phyloP scores from a whole-genome alignment of 2,888 invertebrate species.

The Lithophane leautieri region DNA sequence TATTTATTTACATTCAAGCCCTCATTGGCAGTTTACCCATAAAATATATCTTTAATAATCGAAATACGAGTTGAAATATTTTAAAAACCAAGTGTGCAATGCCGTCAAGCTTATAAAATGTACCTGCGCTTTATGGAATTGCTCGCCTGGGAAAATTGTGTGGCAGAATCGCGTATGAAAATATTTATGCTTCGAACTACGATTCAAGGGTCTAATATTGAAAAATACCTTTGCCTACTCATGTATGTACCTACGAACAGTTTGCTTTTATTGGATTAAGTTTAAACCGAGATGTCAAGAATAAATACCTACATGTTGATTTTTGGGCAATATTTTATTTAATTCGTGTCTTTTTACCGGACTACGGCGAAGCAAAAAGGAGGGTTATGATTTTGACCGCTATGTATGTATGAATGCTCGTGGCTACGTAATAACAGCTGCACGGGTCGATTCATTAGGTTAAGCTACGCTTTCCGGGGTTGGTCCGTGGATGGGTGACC shows the following conservation, averaged over 20 bases:
- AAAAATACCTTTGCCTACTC: slow-evolving; percentile 72
- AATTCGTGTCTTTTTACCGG: background rate
- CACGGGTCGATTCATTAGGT: no score
- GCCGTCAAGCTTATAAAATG: slow-evolving; percentile 74
- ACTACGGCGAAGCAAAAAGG: no score
- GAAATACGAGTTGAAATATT: slow-evolving; percentile 64
- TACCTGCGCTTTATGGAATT: slow-evolving; percentile 75
- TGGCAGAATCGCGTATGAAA: slow-evolving; percentile 74
- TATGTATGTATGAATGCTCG: no score
- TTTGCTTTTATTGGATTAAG: slow-evolving; percentile 32
- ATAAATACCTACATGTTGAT: slow-evolving; percentile 7
- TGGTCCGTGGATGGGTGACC: no score
- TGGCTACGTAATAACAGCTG: no score
- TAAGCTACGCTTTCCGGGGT: no score
- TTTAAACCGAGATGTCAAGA: slow-evolving; percentile 14
- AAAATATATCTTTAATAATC: slow-evolving; percentile 64
- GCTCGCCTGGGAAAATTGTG: slow-evolving; percentile 75
- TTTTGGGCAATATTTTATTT: background rate
- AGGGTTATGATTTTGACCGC: no score
- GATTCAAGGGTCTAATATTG: slow-evolving; percentile 72
- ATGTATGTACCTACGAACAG: slow-evolving; percentile 63
- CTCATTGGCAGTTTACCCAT: slow-evolving; percentile 48
- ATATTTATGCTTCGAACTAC: slow-evolving; percentile 75
- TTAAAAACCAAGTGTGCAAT: slow-evolving; percentile 68
- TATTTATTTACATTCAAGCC: slow-evolving; percentile 4